Base-by-base conservation (phyloP, 2,888 invertebrate genomes). In the Clistopyga incitator region DNA sequence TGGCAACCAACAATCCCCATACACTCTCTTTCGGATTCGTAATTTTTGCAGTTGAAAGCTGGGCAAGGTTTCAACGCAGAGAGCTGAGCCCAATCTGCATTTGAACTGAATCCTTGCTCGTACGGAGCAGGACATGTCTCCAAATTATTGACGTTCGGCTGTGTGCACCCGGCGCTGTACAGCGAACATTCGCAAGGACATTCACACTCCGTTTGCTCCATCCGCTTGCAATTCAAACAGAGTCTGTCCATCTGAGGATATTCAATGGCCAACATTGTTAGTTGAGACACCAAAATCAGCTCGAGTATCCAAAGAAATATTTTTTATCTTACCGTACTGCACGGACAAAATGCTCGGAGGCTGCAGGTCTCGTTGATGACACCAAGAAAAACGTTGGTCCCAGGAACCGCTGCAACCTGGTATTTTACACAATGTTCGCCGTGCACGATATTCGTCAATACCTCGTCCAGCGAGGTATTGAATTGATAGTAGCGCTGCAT, bases 131-230 rank as follows among this genome's bases (percentile, higher is more conserved):
- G 84, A 64, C 93, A 93, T 6, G 90, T 85, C 25, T 92, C 90
- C 4, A 92, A 42, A 65, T 83, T 71, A 34, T 88, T 88, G 8
- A 85, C 81, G 6, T 81, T 87, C 2, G 84, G 85, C 18, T 90
- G 89, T 2, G 93, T 92, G 88, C 95, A 95, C 71, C 93, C 92
- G 82, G 94, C 93, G 85, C 94, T 93, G 82, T 95, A 94, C 6
- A 95, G 82, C 1, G 95, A 96, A 90, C 98, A 98, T 93, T 98
- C 98, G 92, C 98, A 98, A 0, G 98, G 98, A 90, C 98, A 98
- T 93, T 98, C 98, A 89, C 98, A 98, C 91, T 98, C 98, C 3
- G 96, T 97, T 93, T 98, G 98, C 92, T 98, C 98, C 97, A 98
- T 98, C 68, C 98, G 95, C 92, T 98, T 97, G 92, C 98, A 98